Conservation (phyloP, 2,888 invertebrate species). For the Nomada hirtipes region DNA sequence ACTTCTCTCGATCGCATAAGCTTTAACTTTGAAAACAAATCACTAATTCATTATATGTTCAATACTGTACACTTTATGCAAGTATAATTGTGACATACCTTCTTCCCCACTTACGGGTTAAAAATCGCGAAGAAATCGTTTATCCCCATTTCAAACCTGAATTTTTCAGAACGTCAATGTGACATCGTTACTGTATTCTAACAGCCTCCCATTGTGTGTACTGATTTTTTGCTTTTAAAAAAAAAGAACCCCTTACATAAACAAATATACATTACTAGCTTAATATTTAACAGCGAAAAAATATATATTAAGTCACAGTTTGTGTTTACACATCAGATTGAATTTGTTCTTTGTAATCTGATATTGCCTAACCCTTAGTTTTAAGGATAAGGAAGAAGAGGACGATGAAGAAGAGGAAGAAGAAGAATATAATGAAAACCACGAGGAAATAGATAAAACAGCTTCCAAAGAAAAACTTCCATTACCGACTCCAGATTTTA, state of each 20-base stretch:
- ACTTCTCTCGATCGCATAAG: constrained; percentile 42
- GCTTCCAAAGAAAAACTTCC: constrained; percentile 82
- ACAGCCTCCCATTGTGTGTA: background rate
- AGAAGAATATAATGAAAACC: constrained; percentile 47
- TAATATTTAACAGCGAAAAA: background rate
- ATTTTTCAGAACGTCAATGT: background rate
- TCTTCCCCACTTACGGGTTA: background rate
- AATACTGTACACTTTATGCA: background rate
- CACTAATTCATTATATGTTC: background rate
- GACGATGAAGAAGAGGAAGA: constrained; percentile 66
- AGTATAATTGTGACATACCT: background rate
- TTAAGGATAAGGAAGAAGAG: constrained; percentile 81
- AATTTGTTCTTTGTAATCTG: constrained; percentile 83
- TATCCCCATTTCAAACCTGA: background rate
- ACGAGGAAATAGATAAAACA: constrained; percentile 52
- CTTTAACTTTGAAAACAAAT: background rate
- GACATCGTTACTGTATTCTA: background rate
- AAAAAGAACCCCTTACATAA: background rate
- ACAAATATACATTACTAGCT: too few species aligned
- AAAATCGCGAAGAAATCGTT: constrained; percentile 7
- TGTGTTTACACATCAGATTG: constrained; percentile 62
- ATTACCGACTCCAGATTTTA: constrained; percentile 88
- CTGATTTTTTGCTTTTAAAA: background rate
- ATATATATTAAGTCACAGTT: constrained; percentile 49
- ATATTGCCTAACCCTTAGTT: constrained; percentile 83